A percentile compares a stretch with the other conserved stretches of the same genome.
These are phyloP conservation scores for Acrobasis consociella DNA, from an alignment of 2,888 invertebrate genomes.

Conservation along the genomic window DNA sequence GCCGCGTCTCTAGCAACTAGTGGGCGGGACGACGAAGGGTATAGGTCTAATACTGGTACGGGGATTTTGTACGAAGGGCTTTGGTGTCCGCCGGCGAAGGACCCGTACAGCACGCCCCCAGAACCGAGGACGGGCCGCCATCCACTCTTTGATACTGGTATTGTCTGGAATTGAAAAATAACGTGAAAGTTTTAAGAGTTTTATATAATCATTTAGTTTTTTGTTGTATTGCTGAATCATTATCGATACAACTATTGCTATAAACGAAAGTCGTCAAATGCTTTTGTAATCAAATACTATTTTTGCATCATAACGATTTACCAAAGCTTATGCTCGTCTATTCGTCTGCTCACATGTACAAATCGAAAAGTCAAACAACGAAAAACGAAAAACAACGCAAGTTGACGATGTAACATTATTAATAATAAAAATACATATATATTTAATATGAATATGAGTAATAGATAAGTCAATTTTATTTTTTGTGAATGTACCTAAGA, in stretches of 20 bases:
- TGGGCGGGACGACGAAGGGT: slow-evolving; percentile 70
- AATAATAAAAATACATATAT: too few species aligned
- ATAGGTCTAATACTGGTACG: slow-evolving; percentile 58
- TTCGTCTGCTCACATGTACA: too few species aligned
- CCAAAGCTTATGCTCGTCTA: too few species aligned
- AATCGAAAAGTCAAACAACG: too few species aligned
- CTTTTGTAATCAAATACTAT: background rate
- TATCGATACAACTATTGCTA: background rate
- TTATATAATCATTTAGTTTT: background rate
- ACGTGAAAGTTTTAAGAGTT: background rate
- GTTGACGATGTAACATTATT: too few species aligned
- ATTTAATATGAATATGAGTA: too few species aligned
- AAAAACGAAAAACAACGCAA: too few species aligned
- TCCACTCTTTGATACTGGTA: slow-evolving; percentile 82
- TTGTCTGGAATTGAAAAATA: slow-evolving; percentile 56
- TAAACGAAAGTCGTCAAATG: background rate
- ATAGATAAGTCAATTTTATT: too few species aligned
- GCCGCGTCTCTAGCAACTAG: slow-evolving; percentile 62
- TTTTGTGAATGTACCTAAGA: too few species aligned
- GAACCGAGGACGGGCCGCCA: slow-evolving; percentile 84
- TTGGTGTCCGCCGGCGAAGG: slow-evolving; percentile 60
- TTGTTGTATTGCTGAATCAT: background rate
- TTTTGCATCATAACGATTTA: too few species aligned
- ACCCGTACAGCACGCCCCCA: slow-evolving; percentile 61
- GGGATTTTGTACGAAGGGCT: slow-evolving; percentile 69